Evolutionary conservation across 2,888 invertebrate genomes (phyloP), one percentile per base, ranked within the genome.

Genomic region (Epinotia demarniana): DNA sequence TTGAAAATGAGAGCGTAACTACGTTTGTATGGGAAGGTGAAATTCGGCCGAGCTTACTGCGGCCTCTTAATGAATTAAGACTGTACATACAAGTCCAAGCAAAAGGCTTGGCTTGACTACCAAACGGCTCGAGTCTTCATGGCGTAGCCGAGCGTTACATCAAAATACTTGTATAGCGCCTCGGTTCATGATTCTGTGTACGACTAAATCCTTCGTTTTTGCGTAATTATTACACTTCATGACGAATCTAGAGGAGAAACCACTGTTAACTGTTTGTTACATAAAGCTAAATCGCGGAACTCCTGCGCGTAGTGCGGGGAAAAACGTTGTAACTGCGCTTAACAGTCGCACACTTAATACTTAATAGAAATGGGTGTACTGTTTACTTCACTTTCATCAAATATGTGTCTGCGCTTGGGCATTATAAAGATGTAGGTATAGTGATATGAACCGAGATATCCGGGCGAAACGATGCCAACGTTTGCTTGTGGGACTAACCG

Each of bases 311-410:
- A 16, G 13, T 49, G 49, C 0, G 1, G 0, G 5, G 5, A 4
- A 5, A 49, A 49, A 49, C 49, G 49, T 49, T 16, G 5, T 49
- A 49, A 49, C 49, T 16, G 49, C 12, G 13, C 49, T 49, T 16
- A 49, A 6, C 49, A 49, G 5, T 16, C 33, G 27, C 8, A 16
- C 8, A 12, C 33, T 12, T 33, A 60, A 33, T 33, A 13, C 60
- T 27, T 33, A 16, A 8, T 60, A 8, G 16, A 33, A 33, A 0
- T 60, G 16, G 3, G 6, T 19, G 19, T n/a, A 2, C 60, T 16
- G 33, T 60, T 60, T 60, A 60, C 60, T 19, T 60, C 60, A 33
- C 60, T 60, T 60, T 60, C 60, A 60, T 60, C 60, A 60, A 60
- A 60, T 60, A 33, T 33, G 60, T 27, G 60, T 3, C 46, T 49